Evolutionary conservation across 2,888 invertebrate species (phyloP).

Genomic region (Chaetogeoica ovagalla): DNA sequence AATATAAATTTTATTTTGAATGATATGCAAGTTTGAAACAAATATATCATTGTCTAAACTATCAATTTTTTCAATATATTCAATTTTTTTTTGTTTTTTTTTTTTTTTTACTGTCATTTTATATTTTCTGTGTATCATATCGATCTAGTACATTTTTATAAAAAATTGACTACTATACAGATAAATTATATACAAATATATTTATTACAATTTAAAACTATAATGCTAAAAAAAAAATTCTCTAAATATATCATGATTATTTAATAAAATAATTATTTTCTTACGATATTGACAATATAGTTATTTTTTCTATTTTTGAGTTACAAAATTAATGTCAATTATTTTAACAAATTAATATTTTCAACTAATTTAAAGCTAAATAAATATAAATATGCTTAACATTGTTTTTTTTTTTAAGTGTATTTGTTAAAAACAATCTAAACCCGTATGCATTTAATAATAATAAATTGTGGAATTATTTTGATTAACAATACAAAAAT

Average conservation of each 20-base stretch:
- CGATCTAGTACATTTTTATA: not conserved
- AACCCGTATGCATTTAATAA: not conserved
- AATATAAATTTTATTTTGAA: not conserved
- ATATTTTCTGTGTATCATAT: not conserved
- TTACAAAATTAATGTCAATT: not conserved
- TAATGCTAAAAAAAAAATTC: not conserved
- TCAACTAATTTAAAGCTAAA: not conserved
- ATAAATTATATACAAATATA: not conserved
- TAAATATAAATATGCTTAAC: not conserved
- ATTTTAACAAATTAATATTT: not conserved
- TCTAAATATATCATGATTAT: not conserved
- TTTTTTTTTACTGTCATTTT: not conserved
- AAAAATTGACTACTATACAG: not conserved
- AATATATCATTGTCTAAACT: conserved; percentile 18
- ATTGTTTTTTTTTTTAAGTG: too few species aligned
- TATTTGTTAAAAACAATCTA: not conserved
- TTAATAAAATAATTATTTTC: not conserved
- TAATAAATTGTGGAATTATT: conserved; percentile 17
- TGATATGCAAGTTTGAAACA: conserved; percentile 27
- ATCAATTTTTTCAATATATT: not conserved
- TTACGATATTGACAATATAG: too few species aligned
- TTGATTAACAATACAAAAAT: conserved; percentile 1
- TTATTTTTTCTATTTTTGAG: not conserved
- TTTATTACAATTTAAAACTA: not conserved
- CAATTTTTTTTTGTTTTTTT: not conserved